Conservation (phyloP, 2,113 vertebrate genomes). For the Amphiprion ocellaris region DNA sequence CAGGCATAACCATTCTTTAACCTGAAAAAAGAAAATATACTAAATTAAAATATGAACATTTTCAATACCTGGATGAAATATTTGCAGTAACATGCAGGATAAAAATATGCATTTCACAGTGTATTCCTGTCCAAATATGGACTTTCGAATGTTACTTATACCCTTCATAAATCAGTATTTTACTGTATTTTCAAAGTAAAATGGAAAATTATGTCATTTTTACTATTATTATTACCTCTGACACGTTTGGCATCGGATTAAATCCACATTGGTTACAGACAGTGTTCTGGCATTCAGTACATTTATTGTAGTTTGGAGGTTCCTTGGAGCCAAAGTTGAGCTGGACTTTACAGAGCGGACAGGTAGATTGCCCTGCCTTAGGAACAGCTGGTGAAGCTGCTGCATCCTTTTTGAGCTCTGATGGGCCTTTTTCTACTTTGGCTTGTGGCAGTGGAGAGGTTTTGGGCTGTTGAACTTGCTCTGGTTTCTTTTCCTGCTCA, state of each 20-base stretch:
- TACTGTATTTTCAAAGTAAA: background rate
- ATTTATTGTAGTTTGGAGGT: slow-evolving; percentile 91
- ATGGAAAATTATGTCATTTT: background rate
- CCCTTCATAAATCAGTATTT: accelerated
- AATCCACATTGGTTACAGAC: slow-evolving; percentile 97
- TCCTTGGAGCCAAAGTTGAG: slow-evolving; percentile 87
- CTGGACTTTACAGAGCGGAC: slow-evolving; percentile 93
- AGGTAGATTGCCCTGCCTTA: slow-evolving; percentile 68
- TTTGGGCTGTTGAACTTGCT: slow-evolving; percentile 63
- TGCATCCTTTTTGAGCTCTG: slow-evolving; percentile 48
- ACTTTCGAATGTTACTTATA: background rate
- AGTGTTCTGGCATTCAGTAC: slow-evolving; percentile 92
- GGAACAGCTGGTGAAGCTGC: slow-evolving; percentile 33
- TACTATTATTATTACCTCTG: slow-evolving; percentile 85
- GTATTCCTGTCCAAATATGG: background rate
- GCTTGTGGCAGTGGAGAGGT: slow-evolving; percentile 56
- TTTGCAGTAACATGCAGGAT: background rate
- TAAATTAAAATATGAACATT: slow-evolving; percentile 20
- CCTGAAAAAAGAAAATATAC: slow-evolving; percentile 74
- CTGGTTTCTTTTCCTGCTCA: slow-evolving; percentile 60
- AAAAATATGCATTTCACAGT: background rate
- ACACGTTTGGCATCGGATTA: slow-evolving; percentile 87
- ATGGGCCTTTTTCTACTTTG: slow-evolving; percentile 74
- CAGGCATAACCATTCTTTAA: slow-evolving; percentile 94
- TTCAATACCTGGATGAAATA: background rate